Evolutionary conservation across 1,140 invertebrate genomes (phyloP), one percentile per base, ranked within the genome.

Genomic region (Lepidotrigona ventralis): DNA sequence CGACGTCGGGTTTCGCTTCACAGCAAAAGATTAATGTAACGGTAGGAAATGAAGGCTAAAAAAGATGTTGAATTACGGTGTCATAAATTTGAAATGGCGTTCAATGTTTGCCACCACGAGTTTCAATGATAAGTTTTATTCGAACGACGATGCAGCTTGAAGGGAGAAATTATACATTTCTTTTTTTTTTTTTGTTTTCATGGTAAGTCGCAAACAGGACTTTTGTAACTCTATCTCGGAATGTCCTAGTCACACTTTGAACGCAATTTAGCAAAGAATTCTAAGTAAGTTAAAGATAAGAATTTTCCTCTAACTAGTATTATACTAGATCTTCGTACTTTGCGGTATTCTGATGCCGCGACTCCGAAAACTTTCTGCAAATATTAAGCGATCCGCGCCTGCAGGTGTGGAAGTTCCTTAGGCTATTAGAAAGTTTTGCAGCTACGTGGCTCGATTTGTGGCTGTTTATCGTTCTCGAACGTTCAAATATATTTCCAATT

Each of bases 251-350:
- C 19, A 6, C 19, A 23, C 46, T 39, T 77, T 1, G 17, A 53
- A 66, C 11, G 60, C 23, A 66, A 63, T 66, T 54, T 81, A 64
- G 39, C 26, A 39, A 81, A 46, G 70, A 66, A 56, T 74, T 46
- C 51, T 21, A 64, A 73, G 46, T 72, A 53, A 81, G 26, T 81
- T 66, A 54, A 63, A 81, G 79, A 73, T 54, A 74, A 81, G 79
- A 64, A 54, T 73, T 26, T 26, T n/a, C 1, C 26, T 56, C 19
- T 54, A 74, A 74, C 58, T 66, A 66, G 72, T 46, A 81, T 66
- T 54, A 23, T 11, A 29, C 70, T 29, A 14, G 79, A 73, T 73
- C 17, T 56, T 69, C 23, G 21, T 64, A 53, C 29, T 26, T 26
- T 1, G 39, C 56, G 54, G 33, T 60, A 21, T 53, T 14, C 56